These are phyloP conservation scores for Megastigmus dorsalis DNA, from an alignment of 2,888 invertebrate species.

Conservation along the genomic window DNA sequence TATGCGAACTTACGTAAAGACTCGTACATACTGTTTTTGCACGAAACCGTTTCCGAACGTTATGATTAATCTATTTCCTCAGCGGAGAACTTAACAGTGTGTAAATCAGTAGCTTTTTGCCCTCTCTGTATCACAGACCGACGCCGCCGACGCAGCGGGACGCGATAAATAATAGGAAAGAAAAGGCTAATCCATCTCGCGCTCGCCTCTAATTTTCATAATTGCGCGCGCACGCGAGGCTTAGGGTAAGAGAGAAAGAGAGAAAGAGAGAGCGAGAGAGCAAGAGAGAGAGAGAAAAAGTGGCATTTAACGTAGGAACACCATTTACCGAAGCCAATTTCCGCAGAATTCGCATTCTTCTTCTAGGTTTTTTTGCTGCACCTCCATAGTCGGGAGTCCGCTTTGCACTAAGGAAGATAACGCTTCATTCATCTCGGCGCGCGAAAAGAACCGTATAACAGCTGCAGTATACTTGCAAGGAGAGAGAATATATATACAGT, in stretches of 20 bases:
- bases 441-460: constrained; percentile 39
- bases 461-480: too few species aligned
- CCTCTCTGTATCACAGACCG: background rate
- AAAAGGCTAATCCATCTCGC: constrained; percentile 24
- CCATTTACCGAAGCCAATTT: constrained; percentile 8
- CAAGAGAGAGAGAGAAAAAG: constrained; percentile 9
- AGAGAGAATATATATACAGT: too few species aligned
- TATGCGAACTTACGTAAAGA: constrained; percentile 5
- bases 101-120: constrained; percentile 2
- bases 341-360: constrained; percentile 9
- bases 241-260: too few species aligned
- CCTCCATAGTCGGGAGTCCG: too few species aligned
- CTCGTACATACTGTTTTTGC: background rate
- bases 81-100: background rate
- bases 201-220: constrained; percentile 36
- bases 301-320: background rate
- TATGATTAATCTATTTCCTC: constrained; percentile 21
- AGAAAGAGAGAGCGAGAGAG: too few species aligned
- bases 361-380: background rate
- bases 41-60: background rate
- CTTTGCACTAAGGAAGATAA: constrained; percentile 14
- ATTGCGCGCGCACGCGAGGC: constrained; percentile 11
- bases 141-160: background rate
- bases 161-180: constrained; percentile 37
- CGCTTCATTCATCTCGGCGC: constrained; percentile 22